phyloP scores from a whole-genome alignment of 2,888 invertebrate species.

The Micoletzkya japonica region DNA sequence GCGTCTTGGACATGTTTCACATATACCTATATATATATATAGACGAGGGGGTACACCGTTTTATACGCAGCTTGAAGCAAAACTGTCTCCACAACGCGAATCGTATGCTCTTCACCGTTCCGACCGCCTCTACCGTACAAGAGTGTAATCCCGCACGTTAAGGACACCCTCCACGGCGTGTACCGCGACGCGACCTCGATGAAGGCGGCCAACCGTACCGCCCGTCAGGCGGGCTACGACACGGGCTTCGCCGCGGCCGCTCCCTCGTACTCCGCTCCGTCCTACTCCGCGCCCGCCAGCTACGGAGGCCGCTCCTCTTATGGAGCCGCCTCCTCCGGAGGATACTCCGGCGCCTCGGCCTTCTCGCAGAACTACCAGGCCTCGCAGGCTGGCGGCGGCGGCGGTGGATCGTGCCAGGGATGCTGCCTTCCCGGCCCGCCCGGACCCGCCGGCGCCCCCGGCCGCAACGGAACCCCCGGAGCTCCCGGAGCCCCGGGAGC shows the following conservation, averaged over 20 bases:
- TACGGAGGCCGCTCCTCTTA: neutral
- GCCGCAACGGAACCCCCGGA: conserved; percentile 6
- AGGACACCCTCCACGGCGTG: conserved; percentile 8
- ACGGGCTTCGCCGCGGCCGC: neutral
- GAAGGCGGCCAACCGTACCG: conserved; percentile 14
- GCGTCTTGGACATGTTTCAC: no score
- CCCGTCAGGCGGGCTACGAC: conserved; percentile 23
- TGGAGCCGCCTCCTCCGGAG: neutral
- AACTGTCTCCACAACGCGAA: neutral
- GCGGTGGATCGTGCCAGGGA: neutral
- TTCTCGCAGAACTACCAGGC: conserved; percentile 11
- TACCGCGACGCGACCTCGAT: conserved; percentile 8
- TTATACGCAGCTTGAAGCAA: no score
- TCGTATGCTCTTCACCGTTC: no score
- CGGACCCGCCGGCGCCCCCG: conserved; percentile 18
- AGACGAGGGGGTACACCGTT: no score
- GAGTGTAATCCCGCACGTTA: no score
- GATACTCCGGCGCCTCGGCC: neutral
- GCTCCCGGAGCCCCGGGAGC: conserved; percentile 9
- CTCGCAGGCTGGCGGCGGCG: neutral
- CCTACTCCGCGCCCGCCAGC: neutral
- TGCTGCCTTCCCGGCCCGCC: conserved; percentile 18
- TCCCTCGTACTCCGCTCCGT: neutral
- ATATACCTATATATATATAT: no score
- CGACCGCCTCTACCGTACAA: no score